A percentile compares a stretch with the other conserved stretches of the same genome.
Evolutionary conservation across 2,113 vertebrate species (phyloP).

Genomic region (Elanoides forficatus): DNA sequence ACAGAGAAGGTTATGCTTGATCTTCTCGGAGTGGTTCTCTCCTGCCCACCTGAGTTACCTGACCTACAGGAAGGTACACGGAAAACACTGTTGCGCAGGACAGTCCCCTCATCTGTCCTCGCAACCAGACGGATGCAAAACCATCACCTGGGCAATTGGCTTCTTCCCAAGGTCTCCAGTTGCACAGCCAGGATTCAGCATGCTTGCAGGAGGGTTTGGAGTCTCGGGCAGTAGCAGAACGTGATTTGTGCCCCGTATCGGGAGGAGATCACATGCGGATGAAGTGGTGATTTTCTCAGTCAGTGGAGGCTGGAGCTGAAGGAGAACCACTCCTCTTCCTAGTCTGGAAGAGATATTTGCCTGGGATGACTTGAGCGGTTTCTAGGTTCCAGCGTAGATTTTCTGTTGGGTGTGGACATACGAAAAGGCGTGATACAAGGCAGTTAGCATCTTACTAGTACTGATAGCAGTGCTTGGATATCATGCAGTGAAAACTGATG

Average conservation of each 20-base stretch:
- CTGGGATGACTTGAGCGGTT: not conserved
- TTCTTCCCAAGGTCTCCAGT: not conserved
- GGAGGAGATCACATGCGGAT: not conserved
- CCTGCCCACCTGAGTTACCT: not conserved
- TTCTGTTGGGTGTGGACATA: not conserved
- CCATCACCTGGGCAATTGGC: not conserved
- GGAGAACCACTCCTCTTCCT: not conserved
- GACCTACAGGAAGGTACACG: not conserved
- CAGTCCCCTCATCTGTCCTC: not conserved
- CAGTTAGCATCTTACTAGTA: not conserved
- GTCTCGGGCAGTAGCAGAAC: not conserved
- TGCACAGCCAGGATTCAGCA: not conserved
- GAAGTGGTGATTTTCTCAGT: not conserved
- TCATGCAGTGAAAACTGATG: not conserved
- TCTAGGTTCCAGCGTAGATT: not conserved
- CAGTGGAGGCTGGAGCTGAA: not conserved
- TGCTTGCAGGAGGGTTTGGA: not conserved
- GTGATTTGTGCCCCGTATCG: accelerated
- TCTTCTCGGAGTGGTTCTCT: not conserved
- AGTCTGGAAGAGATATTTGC: not conserved
- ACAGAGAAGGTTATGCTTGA: not conserved
- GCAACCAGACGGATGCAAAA: not conserved
- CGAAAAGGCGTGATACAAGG: not conserved
- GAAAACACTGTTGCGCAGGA: not conserved
- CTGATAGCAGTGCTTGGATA: not conserved